These are phyloP conservation scores for Digitonthophagus gazella DNA, from an alignment of 2,888 invertebrate species.

Conservation along the genomic window DNA sequence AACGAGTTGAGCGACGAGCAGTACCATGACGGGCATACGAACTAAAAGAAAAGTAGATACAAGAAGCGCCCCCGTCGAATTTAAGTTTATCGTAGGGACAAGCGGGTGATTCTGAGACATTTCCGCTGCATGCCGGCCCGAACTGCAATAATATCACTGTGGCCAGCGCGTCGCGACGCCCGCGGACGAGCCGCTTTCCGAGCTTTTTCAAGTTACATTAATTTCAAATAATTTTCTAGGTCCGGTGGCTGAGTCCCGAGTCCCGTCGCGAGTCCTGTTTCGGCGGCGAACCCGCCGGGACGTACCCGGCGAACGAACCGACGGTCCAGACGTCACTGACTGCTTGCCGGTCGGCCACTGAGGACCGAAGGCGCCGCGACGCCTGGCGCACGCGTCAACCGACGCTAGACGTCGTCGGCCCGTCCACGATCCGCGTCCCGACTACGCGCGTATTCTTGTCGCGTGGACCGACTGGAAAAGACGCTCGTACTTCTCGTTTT, in stretches of 20 bases:
- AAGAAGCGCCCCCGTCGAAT: slow-evolving; percentile 13
- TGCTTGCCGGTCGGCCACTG: background rate
- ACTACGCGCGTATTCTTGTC: background rate
- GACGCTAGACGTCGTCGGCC: background rate
- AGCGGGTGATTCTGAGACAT: background rate
- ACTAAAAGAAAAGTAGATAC: background rate
- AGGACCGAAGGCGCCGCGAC: slow-evolving; percentile 5
- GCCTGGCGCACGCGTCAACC: slow-evolving; percentile 11
- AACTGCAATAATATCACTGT: slow-evolving; percentile 45
- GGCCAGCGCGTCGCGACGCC: slow-evolving; percentile 28
- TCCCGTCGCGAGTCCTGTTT: slow-evolving; percentile 9
- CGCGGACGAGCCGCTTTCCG: background rate
- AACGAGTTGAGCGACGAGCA: slow-evolving; percentile 32
- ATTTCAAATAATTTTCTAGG: background rate
- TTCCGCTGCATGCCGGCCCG: slow-evolving; percentile 40
- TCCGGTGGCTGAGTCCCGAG: slow-evolving; percentile 6
- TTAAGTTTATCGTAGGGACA: background rate
- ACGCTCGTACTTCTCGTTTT: background rate
- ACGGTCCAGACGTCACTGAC: slow-evolving; percentile 17
- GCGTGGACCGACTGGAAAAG: background rate
- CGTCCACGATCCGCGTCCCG: background rate
- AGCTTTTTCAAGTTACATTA: background rate
- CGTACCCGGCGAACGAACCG: slow-evolving; percentile 31
- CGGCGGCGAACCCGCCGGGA: slow-evolving; percentile 9
- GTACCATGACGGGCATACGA: slow-evolving; percentile 21